Evolutionary conservation across 2,113 vertebrate species (phyloP), one percentile per base, ranked within the genome.

Genomic region (Monopterus albus): DNA sequence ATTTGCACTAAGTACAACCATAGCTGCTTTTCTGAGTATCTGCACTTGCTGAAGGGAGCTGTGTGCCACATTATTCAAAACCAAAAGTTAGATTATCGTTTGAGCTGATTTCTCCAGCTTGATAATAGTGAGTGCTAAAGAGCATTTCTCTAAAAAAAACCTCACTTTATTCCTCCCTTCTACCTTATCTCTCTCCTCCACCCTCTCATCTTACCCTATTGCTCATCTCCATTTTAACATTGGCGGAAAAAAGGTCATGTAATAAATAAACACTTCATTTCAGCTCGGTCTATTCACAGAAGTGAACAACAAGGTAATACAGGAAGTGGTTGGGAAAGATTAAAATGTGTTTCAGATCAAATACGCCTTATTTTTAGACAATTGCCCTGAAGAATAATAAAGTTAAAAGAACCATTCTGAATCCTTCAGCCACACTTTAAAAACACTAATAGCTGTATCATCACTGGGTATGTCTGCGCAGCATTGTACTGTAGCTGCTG

Each of bases 11-110:
- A 60, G 52, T 63, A 71, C 18, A 33, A 20, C 11, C 36, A 26
- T 42, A 26, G 36, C 12, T 53, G 56, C 31, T 38, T 70, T 83
- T 69, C 67, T 68, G 52, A 60, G 58, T 25, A 75, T 60, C 31
- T 7, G 14, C 56, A 40, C 35, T 31, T 40, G 2, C 63, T 36
- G 46, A 38, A 60, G 60, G 39, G 4, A 12, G 13, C 28, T 6
- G 23, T 33, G 14, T 15, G 5, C 9, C 17, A 7, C 35, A 59
- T 63, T 28, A 69, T 52, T 26, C 31, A 29, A 57, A 18, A 62
- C 11, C 3, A 46, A 65, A 47, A 25, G 15, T 39, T 50, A 26
- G 3, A 1, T 8, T 31, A 12, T 3, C n/a, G 15, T 20, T 29
- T 29, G n/a, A n/a, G n/a, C n/a, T n/a, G n/a, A n/a, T n/a, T n/a